phyloP scores from a whole-genome alignment of 1,140 invertebrate genomes.

The Octopus sinensis region DNA sequence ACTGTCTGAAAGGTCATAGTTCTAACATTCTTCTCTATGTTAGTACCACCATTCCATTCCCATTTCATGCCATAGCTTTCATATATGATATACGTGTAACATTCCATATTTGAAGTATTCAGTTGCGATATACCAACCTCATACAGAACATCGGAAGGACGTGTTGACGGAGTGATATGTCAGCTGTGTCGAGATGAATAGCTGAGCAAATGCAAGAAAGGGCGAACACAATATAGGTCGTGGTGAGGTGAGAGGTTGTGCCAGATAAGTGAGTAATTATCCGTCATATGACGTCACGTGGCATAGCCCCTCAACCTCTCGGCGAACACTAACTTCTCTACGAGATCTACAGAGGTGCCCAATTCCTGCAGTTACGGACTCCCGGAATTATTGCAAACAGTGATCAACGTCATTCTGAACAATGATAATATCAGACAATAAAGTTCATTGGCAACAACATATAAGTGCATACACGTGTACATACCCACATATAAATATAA shows the following conservation, averaged over 20 bases:
- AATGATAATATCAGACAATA: too few relatives aligned
- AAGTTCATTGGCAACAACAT: too few relatives aligned
- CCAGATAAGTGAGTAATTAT: slow-evolving; percentile 1
- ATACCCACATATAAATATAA: too few relatives aligned
- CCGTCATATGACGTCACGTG: slow-evolving; percentile 5
- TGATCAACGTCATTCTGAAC: too few relatives aligned
- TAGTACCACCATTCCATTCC: too few relatives aligned
- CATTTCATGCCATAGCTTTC: not conserved
- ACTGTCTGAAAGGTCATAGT: too few relatives aligned
- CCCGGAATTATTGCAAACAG: too few relatives aligned
- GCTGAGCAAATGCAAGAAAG: not conserved
- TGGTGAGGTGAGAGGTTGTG: slow-evolving; percentile 2
- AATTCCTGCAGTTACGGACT: too few relatives aligned
- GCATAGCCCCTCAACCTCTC: slow-evolving; percentile 11
- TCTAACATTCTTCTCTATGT: too few relatives aligned
- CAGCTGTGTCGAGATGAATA: not conserved
- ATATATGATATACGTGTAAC: not conserved
- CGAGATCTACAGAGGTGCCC: not conserved
- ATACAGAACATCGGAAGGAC: not conserved
- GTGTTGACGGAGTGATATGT: not conserved
- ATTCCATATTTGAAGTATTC: not conserved
- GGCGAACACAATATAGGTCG: not conserved
- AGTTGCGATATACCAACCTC: not conserved
- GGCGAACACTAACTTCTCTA: slow-evolving; percentile 8
- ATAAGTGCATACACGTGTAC: too few relatives aligned